These are phyloP conservation scores for Chymomyza procnemis DNA, from an alignment of 2,888 invertebrate species.

Conservation along the genomic window DNA sequence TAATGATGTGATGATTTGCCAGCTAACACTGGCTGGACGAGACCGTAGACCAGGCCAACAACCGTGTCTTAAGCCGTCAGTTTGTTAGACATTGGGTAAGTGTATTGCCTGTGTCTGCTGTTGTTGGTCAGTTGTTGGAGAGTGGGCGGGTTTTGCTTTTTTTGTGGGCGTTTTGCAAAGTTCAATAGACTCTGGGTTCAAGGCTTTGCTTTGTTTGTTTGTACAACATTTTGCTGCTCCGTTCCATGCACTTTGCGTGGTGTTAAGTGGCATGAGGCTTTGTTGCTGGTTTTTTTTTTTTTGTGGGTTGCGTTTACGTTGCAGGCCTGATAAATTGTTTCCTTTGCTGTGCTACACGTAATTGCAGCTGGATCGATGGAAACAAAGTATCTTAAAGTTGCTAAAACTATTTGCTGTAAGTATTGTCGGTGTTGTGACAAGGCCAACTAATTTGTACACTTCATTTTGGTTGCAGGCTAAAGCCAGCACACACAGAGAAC, in stretches of 20 bases:
- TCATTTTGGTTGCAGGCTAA: slow-evolving; percentile 36
- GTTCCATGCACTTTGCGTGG: slow-evolving; percentile 62
- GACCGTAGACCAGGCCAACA: neutral
- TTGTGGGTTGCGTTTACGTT: slow-evolving; percentile 42
- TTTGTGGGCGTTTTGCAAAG: slow-evolving; percentile 5
- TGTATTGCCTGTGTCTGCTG: slow-evolving; percentile 1
- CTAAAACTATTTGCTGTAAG: slow-evolving; percentile 12
- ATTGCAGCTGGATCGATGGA: slow-evolving; percentile 67
- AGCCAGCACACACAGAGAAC: neutral
- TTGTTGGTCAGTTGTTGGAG: slow-evolving; percentile 6
- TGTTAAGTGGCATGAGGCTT: neutral
- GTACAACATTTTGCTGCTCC: slow-evolving; percentile 57
- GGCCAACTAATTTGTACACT: slow-evolving; percentile 71
- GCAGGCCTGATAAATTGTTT: slow-evolving; percentile 68
- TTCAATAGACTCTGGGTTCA: neutral
- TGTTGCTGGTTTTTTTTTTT: neutral
- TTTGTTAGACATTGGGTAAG: neutral
- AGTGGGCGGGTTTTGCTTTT: neutral
- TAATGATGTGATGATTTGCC: slow-evolving; percentile 70
- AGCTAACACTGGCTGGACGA: slow-evolving; percentile 27
- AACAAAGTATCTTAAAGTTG: slow-evolving; percentile 57
- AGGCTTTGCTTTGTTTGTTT: slow-evolving; percentile 42
- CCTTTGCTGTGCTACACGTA: slow-evolving; percentile 64
- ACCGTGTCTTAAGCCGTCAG: neutral
- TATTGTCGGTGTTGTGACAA: slow-evolving; percentile 45